These are phyloP conservation scores for Argyrosomus japonicus DNA, from an alignment of 2,113 vertebrate genomes.

Conservation along the genomic window DNA sequence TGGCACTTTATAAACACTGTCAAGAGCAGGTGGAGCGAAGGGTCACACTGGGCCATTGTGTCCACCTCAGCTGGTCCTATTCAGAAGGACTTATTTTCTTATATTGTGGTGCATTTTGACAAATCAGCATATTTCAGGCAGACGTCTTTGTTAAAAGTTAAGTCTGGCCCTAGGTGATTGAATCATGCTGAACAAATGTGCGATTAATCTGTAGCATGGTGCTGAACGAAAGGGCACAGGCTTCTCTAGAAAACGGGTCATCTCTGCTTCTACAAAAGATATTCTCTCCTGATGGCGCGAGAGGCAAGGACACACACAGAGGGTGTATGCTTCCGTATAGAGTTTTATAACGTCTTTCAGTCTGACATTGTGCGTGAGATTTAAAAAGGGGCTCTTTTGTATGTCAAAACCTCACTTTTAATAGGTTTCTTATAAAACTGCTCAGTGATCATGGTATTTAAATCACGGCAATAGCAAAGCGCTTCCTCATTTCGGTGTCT, in stretches of 20 bases:
- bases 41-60: constrained; percentile 70
- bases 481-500: constrained; percentile 81
- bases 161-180: constrained; percentile 53
- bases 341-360: constrained; percentile 78
- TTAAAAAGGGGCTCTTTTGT: constrained; percentile 85
- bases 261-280: constrained; percentile 52
- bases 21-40: constrained; percentile 70
- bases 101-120: constrained; percentile 52
- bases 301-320: constrained; percentile 63
- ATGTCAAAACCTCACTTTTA: constrained; percentile 84
- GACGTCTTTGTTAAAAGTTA: constrained; percentile 70
- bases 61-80: constrained; percentile 63
- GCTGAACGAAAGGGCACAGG: constrained; percentile 49
- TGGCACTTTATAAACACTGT: constrained; percentile 82
- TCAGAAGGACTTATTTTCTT: constrained; percentile 52
- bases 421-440: constrained; percentile 83
- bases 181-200: constrained; percentile 69
- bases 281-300: constrained; percentile 38
- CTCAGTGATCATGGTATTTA: constrained; percentile 84
- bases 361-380: constrained; percentile 78
- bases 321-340: constrained; percentile 68
- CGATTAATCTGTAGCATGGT: constrained; percentile 62
- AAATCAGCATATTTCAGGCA: constrained; percentile 64
- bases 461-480: constrained; percentile 81
- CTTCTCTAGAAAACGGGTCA: constrained; percentile 54